A percentile compares a stretch with the other conserved stretches of the same genome.
phyloP scores from a whole-genome alignment of 2,113 vertebrate species.

The Brachypodius melanocephalos region DNA sequence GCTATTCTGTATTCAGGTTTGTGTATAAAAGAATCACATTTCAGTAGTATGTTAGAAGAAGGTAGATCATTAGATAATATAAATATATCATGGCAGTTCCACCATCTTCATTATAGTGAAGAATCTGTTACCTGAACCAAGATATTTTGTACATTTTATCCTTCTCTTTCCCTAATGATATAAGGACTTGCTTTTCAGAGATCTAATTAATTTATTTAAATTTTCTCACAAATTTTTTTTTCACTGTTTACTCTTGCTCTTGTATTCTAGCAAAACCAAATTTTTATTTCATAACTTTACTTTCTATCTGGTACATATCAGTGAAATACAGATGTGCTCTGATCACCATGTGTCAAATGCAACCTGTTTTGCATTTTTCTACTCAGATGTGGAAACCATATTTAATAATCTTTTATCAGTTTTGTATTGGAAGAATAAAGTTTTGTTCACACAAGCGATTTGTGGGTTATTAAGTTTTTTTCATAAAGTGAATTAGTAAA shows the following conservation, averaged over 20 bases:
- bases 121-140: neutral
- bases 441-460: neutral
- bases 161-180: neutral
- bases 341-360: neutral
- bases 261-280: neutral
- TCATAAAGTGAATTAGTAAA: constrained; percentile 1
- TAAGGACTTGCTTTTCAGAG: neutral
- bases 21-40: neutral
- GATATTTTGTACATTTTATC: neutral
- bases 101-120: neutral
- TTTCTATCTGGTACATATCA: neutral
- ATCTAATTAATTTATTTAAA: neutral
- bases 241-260: neutral
- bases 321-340: neutral
- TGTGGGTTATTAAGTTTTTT: neutral
- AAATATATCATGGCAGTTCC: neutral
- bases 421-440: neutral
- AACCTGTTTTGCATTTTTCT: neutral
- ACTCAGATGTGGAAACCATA: neutral
- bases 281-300: neutral
- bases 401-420: neutral
- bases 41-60: neutral
- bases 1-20: neutral
- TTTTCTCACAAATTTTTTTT: neutral
- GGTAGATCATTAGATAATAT: neutral